A percentile compares a stretch with the other conserved stretches of the same genome.
Conservation (phyloP, 2,797 vertebrate genomes). For the Paedocypris micromegethes region DNA sequence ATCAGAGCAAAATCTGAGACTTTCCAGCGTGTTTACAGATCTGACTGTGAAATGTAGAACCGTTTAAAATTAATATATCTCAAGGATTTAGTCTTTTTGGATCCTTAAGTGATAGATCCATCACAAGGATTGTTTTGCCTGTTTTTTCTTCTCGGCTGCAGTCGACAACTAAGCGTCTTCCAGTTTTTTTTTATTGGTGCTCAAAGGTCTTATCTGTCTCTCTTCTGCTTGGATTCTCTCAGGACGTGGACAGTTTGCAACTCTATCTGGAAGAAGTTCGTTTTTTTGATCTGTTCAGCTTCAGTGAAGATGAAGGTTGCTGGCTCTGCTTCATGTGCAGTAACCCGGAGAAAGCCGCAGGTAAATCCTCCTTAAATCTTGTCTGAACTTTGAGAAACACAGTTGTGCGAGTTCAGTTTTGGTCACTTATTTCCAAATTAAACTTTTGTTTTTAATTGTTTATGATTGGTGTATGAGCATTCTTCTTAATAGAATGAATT, state of each 20-base stretch:
- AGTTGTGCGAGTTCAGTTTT: too few species aligned
- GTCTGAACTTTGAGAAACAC: neutral
- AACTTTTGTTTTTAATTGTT: too few species aligned
- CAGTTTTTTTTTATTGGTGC: neutral
- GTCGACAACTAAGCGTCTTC: neutral
- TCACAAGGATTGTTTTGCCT: too few species aligned
- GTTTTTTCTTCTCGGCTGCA: neutral
- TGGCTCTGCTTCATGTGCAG: constrained; percentile 99
- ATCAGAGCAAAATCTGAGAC: too few species aligned
- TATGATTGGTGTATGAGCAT: too few species aligned
- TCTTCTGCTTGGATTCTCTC: constrained; percentile 19
- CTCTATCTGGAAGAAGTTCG: constrained; percentile 88
- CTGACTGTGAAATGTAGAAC: too few species aligned
- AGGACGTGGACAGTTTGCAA: constrained; percentile 87
- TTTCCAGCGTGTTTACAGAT: too few species aligned
- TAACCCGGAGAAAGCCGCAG: constrained; percentile 88
- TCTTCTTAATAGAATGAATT: too few species aligned
- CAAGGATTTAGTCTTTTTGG: too few species aligned
- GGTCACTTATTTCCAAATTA: too few species aligned
- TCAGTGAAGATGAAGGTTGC: constrained; percentile 76
- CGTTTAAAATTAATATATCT: too few species aligned
- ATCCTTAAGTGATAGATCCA: too few species aligned
- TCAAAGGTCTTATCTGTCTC: neutral
- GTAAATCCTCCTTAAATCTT: constrained; percentile 57
- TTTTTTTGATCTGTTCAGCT: constrained; percentile 93